Evolutionary conservation across 2,797 vertebrate species (phyloP), one percentile per base, ranked within the genome.

Genomic region (Neostethus bicornis): DNA sequence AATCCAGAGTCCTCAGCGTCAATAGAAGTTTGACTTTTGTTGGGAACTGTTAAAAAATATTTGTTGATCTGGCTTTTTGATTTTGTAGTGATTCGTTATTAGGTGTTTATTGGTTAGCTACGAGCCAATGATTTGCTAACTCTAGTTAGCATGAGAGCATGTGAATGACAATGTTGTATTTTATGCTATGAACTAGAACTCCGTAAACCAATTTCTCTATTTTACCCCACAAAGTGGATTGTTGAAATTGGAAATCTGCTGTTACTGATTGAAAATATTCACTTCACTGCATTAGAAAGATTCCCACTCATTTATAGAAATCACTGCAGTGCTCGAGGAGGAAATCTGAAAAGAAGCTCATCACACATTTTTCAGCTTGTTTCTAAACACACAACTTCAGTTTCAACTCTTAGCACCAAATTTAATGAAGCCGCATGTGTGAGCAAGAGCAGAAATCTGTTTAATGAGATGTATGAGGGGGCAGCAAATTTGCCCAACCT

Each of bases 341-440:
- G 28, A 5, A 38, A 34, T 23, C 24, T 51, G 3, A 60, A 51
- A 63, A 44, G 25, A 24, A 39, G 26, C 24, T 31, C n/a, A 59
- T 29, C 48, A 44, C 16, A 51, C 13, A 39, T 56, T 25, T 38
- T 39, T 32, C 20, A 12, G 37, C 32, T 61, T 14, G 31, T 73
- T 62, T 60, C 23, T 31, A 51, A 65, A 54, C 46, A 54, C 38
- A 19, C 25, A 64, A 25, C 21, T 4, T 48, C 35, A 31, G 42
- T 68, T 38, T 56, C 13, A 64, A 70, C 61, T 72, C 59, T 47
- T 53, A 21, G 38, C 59, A 56, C 64, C 53, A 52, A 60, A 70
- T 66, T 25, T 73, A 72, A 72, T 8, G 13, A 9, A 19, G 26
- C 63, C 41, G 20, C 32, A 29, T 43, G 48, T 59, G 55, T 32